Base-by-base conservation (phyloP, 1,140 invertebrate genomes). In the Coptotermes formosanus region DNA sequence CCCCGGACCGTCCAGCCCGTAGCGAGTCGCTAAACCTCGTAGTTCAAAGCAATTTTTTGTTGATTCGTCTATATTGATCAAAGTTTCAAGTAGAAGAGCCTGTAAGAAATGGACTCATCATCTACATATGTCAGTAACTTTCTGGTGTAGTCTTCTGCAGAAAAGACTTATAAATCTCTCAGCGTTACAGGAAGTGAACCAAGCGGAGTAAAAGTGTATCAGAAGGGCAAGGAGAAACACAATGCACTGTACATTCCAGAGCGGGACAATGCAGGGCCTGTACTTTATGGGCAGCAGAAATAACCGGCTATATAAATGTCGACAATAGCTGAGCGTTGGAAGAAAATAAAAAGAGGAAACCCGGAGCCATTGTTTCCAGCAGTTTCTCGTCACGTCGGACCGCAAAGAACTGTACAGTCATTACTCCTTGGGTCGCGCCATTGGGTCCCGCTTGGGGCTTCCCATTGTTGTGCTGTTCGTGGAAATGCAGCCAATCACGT, bases 351-450 rank as follows among this genome's bases (percentile, higher is more conserved):
- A 75, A 75, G 64, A 75, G 11, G n/a, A 75, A 75, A 25, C 64
- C 25, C 64, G 30, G 25, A 75, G 25, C 64, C n/a, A 75, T 75
- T 75, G 64, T 75, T 30, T 75, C 64, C 64, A 75, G 64, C 64
- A 75, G 8, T 75, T 75, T 75, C 64, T 75, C n/a, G 64, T 75
- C 64, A 75, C n/a, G 64, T 75, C 64, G 64, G 14, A 75, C 64
- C 64, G 64, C 64, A 75, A 75, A 25, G 25, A n/a, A 75, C 9
- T 75, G 64, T 75, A 75, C 64, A 75, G 25, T 75, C n/a, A 75
- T 75, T 75, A 75, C 64, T 30, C 64, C 25, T 75, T 25, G 64
- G 64, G 64, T 9, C 52, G 3, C n/a, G 16, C 14, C 25, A 25
- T 16, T 2, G 25, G 16, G 30, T 19, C 59, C 59, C 16, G 7